Base-by-base conservation (phyloP, 2,113 vertebrate genomes). In the Leptosomus discolor region DNA sequence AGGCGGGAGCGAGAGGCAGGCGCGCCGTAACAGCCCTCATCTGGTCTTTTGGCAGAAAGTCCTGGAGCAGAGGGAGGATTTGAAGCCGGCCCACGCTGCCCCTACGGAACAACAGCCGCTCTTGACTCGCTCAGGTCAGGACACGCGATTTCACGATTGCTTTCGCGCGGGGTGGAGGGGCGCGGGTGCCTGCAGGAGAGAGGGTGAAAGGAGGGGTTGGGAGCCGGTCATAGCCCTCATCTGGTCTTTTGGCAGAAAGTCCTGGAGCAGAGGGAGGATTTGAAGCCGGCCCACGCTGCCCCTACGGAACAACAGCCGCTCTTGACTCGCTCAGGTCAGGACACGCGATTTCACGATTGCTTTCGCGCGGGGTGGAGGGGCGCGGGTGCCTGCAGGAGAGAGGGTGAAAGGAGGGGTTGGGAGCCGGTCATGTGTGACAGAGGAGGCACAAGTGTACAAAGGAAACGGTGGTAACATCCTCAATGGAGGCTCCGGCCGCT, bases 31-130 rank as follows among this genome's bases (percentile, higher is more conserved):
- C 67, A 20, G 79, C 51, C 21, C 74, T 48, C 32, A 0, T 15
- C 57, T 4, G 78, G 57, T 94, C 56, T 71, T 41, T 54, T 9
- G 79, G 95, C 91, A 88, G 91, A 54, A 68, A 79, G 93, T 96
- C 96, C 92, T 89, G 96, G 95, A 95, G 89, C 90, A 46, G 91
- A 16, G 87, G 61, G 77, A 77, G 91, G 88, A 43, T 37, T 60
- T 26, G 90, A 24, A 90, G 93, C 23, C 56, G 51, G 73, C 75
- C 24, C 36, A 45, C 21, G 36, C 67, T 6, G 69, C 36, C 54
- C 41, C 67, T 5, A 3, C 37, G 23, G 64, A 84, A 8, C 80
- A 10, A 5, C 45, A 11, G 60, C 54, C 21, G 46, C 57, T 32
- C 63, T 45, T 9, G 78, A 16, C 86, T 24, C 24, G 61, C 81